Conservation (phyloP, 2,113 vertebrate genomes). For the Ammodytes marinus region DNA sequence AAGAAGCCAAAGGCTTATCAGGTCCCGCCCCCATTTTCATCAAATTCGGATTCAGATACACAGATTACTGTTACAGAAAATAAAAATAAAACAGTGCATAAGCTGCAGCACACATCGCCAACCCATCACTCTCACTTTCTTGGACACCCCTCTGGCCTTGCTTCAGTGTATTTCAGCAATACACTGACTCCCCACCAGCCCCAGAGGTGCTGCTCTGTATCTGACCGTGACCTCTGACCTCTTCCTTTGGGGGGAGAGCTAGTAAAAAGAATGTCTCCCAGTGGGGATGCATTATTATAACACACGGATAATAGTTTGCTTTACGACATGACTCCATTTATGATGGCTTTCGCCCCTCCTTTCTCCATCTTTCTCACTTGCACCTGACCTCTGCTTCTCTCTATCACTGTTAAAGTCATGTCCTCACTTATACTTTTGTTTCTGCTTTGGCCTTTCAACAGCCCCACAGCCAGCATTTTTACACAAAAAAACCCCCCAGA, state of each 20-base stretch:
- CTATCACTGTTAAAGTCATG: slow-evolving; percentile 11
- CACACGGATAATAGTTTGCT: slow-evolving; percentile 4
- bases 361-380: slow-evolving; percentile 10
- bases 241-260: neutral
- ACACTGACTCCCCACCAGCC: neutral
- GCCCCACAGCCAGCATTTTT: neutral
- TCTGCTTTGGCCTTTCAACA: neutral
- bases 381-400: slow-evolving; percentile 29
- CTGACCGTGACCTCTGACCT: slow-evolving; percentile 48
- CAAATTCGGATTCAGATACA: too few relatives aligned
- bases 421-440: slow-evolving; percentile 9
- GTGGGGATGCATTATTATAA: slow-evolving; percentile 18
- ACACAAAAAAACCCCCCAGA: neutral
- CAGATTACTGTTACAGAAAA: too few relatives aligned
- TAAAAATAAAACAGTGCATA: too few relatives aligned
- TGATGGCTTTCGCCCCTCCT: slow-evolving; percentile 8
- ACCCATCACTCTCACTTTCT: too few relatives aligned
- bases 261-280: slow-evolving; percentile 20
- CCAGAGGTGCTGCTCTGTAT: slow-evolving; percentile 17
- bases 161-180: slow-evolving; percentile 3
- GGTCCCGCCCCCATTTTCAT: too few relatives aligned
- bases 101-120: too few relatives aligned
- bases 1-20: too few relatives aligned
- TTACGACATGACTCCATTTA: neutral
- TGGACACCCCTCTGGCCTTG: slow-evolving; percentile 5